These are phyloP conservation scores for Tamias sibiricus DNA, from an alignment of 2,113 vertebrate species.

Conservation along the genomic window DNA sequence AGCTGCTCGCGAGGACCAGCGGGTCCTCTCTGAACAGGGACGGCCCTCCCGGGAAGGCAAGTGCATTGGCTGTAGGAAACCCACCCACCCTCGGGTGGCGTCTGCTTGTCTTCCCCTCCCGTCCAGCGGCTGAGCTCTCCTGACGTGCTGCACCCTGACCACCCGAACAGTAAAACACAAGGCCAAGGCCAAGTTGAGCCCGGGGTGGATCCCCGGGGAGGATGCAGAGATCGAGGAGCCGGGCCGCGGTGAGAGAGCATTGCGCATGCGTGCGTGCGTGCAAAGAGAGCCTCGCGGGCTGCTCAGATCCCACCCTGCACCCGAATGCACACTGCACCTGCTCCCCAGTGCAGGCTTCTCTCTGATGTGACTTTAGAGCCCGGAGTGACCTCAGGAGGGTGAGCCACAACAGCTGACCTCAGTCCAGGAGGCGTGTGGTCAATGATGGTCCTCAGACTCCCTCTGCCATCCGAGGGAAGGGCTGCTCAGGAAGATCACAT, in stretches of 20 bases:
- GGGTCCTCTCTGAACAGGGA: rapidly evolving
- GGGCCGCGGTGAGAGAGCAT: rapidly evolving
- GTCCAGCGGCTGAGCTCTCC: not conserved
- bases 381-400: rapidly evolving
- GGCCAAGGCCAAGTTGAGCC: rapidly evolving
- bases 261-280: no score
- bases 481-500: no score
- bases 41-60: not conserved
- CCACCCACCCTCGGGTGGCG: rapidly evolving
- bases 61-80: rapidly evolving
- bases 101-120: rapidly evolving
- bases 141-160: rapidly evolving
- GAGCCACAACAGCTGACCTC: rapidly evolving
- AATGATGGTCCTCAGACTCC: no score
- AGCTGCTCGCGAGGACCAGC: rapidly evolving
- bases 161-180: no score
- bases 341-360: not conserved
- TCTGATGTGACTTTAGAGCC: not conserved
- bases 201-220: rapidly evolving
- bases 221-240: rapidly evolving
- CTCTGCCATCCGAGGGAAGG: rapidly evolving
- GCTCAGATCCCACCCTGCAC: no score
- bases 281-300: rapidly evolving
- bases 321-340: rapidly evolving
- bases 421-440: no score